These are phyloP conservation scores for Haemorhous mexicanus DNA, from an alignment of 2,113 vertebrate species.

Conservation along the genomic window DNA sequence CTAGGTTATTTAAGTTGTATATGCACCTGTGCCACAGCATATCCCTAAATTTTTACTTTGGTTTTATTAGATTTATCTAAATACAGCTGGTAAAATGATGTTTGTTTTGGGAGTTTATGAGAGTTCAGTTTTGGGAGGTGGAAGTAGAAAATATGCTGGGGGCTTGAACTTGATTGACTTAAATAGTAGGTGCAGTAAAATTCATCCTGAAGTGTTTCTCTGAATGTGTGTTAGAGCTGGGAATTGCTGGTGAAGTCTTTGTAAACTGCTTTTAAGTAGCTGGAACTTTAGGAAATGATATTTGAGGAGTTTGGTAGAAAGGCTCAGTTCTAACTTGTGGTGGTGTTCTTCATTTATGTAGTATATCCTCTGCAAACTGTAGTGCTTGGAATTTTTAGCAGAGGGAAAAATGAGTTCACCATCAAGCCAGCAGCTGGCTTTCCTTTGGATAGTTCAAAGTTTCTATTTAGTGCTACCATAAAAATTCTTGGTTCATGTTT, in stretches of 20 bases:
- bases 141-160: neutral
- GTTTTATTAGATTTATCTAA: neutral
- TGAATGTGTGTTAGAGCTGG: neutral
- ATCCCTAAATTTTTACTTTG: neutral
- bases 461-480: neutral
- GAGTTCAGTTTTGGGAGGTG: neutral
- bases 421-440: neutral
- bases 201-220: neutral
- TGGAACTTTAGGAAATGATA: neutral
- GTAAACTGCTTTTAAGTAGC: neutral
- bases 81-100: neutral
- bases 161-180: neutral
- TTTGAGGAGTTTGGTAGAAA: neutral
- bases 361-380: neutral
- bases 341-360: neutral
- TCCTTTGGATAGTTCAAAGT: neutral
- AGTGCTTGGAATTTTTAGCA: neutral
- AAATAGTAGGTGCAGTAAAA: neutral
- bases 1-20: neutral
- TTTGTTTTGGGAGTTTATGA: neutral
- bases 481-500: neutral
- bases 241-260: neutral
- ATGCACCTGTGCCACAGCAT: neutral
- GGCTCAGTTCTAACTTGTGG: neutral
- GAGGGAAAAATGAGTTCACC: neutral